Conservation (phyloP, 2,113 vertebrate species). For the Notothenia rossii region DNA sequence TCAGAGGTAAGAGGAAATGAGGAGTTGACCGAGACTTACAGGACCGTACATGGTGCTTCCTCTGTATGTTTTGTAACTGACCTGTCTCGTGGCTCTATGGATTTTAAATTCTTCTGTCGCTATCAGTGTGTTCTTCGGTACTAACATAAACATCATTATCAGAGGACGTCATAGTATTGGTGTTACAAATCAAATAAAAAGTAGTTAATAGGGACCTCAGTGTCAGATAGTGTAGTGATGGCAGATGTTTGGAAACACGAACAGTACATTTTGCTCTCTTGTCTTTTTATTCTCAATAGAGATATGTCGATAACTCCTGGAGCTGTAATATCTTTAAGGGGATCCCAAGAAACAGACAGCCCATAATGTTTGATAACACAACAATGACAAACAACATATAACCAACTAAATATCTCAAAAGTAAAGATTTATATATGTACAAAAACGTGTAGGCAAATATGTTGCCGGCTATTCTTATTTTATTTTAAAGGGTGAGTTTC, state of each 20-base stretch:
- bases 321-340: too few species aligned
- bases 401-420: too few species aligned
- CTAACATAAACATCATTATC: neutral
- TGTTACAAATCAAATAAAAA: neutral
- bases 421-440: too few species aligned
- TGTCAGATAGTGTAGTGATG: neutral
- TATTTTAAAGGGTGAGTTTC: too few species aligned
- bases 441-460: neutral
- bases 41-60: slow-evolving; percentile 24
- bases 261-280: neutral
- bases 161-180: neutral
- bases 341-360: too few species aligned
- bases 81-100: neutral
- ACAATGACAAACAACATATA: neutral
- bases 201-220: neutral
- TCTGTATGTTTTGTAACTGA: neutral
- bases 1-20: slow-evolving; percentile 57
- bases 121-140: neutral
- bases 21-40: neutral
- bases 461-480: too few species aligned
- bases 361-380: too few species aligned
- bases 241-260: neutral
- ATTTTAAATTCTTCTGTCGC: neutral
- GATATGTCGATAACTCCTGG: too few species aligned
- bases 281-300: neutral